Evolutionary conservation across 2,113 vertebrate species (phyloP), one percentile per base, ranked within the genome.

Genomic region (Xenopus laevis): DNA sequence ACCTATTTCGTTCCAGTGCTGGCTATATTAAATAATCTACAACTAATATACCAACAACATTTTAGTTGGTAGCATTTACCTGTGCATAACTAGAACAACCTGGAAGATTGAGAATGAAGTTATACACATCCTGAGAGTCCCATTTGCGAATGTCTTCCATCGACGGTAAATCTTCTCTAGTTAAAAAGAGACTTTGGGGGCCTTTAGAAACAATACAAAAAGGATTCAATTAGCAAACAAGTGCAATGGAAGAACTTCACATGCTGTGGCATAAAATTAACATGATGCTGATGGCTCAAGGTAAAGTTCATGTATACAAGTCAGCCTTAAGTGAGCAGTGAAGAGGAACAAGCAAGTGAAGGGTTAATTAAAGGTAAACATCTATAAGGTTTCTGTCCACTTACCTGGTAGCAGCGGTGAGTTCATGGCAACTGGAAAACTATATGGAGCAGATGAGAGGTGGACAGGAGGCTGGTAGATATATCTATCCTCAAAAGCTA

Each of bases 61-160:
- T 4, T 40, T 40, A 40, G 33, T 40, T 4, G 33, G 33, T 40
- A 40, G 33, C 33, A 65, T 15, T 80, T 46, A 98, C 97, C 95
- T 98, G 95, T 68, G 95, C 95, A 7, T 94, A 98, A 65, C 95
- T 92, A 17, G 95, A 91, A 65, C 96, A 99, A 8, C 93, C 93
- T 3, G 95, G 95, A 55, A 98, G 94, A 70, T 82, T 91, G 59
- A 80, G 79, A 40, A 99, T 89, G 77, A 98, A 99, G 85, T 82
- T 91, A 80, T 91, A 91, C 4, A 99, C 96, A 0, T 99, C 95
- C 17, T 94, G 93, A 33, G 94, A 88, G 0, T 91, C 93, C 96
- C 97, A 98, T 80, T 96, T 98, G 79, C 92, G 89, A 59, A 97
- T 87, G 82, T 97, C 94, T 82, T 95, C 94, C 0, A 84, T 21